These are phyloP conservation scores for Catostomus latipinnis DNA, from an alignment of 2,797 vertebrate genomes.

Conservation along the genomic window DNA sequence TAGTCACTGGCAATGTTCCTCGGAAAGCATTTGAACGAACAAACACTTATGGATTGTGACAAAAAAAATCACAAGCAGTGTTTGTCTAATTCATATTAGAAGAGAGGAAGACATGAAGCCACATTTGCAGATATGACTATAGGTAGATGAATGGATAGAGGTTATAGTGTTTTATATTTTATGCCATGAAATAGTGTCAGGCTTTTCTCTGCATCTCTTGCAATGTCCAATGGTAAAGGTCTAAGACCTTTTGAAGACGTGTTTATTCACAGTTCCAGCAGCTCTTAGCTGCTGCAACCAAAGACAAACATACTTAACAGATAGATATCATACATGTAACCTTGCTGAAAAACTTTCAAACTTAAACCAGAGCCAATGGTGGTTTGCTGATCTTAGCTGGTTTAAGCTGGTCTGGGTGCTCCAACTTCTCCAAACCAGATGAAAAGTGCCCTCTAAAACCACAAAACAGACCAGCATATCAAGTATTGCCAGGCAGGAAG, in stretches of 20 bases:
- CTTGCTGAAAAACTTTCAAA: too few species aligned
- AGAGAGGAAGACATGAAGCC: not conserved
- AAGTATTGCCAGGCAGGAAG: too few species aligned
- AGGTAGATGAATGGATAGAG: not conserved
- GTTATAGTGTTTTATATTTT: not conserved
- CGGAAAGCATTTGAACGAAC: slow-evolving; percentile 18
- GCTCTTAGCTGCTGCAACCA: slow-evolving; percentile 77
- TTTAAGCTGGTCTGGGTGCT: too few species aligned
- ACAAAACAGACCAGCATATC: too few species aligned
- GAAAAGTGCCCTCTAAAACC: too few species aligned
- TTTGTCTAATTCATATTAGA: slow-evolving; percentile 27
- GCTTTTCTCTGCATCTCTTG: slow-evolving; percentile 20
- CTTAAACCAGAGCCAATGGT: too few species aligned
- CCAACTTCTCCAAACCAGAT: too few species aligned
- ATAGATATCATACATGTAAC: not conserved
- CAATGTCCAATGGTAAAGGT: slow-evolving; percentile 7
- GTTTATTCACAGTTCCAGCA: slow-evolving; percentile 70
- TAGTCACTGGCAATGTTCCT: slow-evolving; percentile 24
- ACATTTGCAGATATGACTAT: not conserved
- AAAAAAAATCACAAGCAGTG: slow-evolving; percentile 2
- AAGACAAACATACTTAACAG: slow-evolving; percentile 13
- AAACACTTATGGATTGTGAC: slow-evolving; percentile 20
- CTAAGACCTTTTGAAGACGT: slow-evolving; percentile 80
- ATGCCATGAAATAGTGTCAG: not conserved
- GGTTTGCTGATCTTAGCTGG: too few species aligned